Conservation (phyloP, 2,888 invertebrate species). For the Mimumesa dahlbomi region DNA sequence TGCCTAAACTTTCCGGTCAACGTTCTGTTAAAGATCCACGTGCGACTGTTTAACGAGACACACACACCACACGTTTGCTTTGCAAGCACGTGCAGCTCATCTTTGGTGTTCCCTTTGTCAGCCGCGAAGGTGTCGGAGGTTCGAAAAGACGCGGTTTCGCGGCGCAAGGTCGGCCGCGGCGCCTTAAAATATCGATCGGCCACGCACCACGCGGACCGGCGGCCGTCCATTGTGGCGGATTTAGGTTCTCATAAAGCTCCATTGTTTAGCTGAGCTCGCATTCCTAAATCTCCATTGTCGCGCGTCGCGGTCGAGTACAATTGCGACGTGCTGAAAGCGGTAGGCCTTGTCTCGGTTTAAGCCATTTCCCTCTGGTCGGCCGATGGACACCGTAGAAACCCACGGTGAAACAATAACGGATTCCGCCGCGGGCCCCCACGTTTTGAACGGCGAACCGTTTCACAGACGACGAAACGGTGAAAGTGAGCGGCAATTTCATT, state of each 20-base stretch:
- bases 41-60: too few species aligned
- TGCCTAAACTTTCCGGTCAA: too few species aligned
- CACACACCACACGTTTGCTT: too few species aligned
- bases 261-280: conserved; percentile 70
- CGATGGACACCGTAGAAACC: conserved; percentile 42
- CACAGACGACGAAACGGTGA: neutral
- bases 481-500: too few species aligned
- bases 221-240: conserved; percentile 66
- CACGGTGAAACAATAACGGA: conserved; percentile 39
- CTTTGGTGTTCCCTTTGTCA: too few species aligned
- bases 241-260: conserved; percentile 70
- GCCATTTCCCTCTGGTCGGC: conserved; percentile 34
- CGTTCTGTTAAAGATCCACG: too few species aligned
- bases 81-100: too few species aligned
- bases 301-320: conserved; percentile 54
- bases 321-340: conserved; percentile 50
- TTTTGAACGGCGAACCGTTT: conserved; percentile 9
- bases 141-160: conserved; percentile 15
- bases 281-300: conserved; percentile 73
- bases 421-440: conserved; percentile 15
- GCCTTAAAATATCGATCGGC: conserved; percentile 65
- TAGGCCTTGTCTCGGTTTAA: conserved; percentile 48
- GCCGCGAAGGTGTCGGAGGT: neutral
- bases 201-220: conserved; percentile 34
- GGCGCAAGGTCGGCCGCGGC: conserved; percentile 16